phyloP scores from a whole-genome alignment of 2,797 vertebrate genomes.

The Macrochelys suwanniensis region DNA sequence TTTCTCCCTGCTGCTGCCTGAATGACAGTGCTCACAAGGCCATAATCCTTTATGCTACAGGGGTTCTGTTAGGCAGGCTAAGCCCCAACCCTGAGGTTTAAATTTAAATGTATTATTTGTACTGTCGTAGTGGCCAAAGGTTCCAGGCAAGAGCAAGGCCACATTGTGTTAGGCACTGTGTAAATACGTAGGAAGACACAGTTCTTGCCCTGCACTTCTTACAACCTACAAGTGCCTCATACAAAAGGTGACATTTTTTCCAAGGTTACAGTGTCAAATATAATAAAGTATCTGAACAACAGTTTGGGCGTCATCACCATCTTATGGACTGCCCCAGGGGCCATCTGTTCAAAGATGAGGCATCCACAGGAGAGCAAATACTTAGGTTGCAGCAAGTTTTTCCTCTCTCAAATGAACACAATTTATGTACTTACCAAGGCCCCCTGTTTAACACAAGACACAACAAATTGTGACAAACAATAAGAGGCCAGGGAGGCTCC shows the following conservation, averaged over 20 bases:
- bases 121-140: not conserved
- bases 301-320: not conserved
- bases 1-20: not conserved
- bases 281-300: not conserved
- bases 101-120: not conserved
- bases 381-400: not conserved
- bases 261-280: not conserved
- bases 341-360: not conserved
- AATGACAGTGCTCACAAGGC: not conserved
- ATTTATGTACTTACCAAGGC: not conserved
- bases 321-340: not conserved
- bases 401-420: not conserved
- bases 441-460: slow-evolving; percentile 21
- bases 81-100: not conserved
- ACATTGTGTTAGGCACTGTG: not conserved
- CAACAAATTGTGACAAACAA: slow-evolving; percentile 1
- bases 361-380: not conserved
- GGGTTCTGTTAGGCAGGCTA: not conserved
- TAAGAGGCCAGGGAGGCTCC: slow-evolving; percentile 8
- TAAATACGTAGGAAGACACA: not conserved
- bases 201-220: not conserved
- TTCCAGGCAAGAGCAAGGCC: not conserved
- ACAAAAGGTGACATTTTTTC: not conserved
- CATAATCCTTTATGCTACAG: not conserved
- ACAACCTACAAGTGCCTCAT: not conserved